These are phyloP conservation scores for Telmatochromis bifrenatus DNA, from an alignment of 2,113 vertebrate species.

Conservation along the genomic window DNA sequence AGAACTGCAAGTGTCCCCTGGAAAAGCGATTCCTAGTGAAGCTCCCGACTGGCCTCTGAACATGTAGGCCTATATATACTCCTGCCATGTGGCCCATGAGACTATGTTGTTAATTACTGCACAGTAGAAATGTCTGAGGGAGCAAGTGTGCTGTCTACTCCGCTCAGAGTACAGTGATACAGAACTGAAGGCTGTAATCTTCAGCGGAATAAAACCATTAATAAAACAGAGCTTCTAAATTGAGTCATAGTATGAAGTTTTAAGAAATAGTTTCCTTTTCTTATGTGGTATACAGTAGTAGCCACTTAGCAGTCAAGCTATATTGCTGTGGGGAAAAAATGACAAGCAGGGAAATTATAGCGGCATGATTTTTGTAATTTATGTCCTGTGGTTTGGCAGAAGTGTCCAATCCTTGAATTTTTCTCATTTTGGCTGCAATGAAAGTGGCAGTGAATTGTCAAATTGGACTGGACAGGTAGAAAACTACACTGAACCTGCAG, in stretches of 20 bases:
- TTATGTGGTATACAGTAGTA: not conserved
- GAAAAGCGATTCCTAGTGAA: not conserved
- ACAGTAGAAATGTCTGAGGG: constrained; percentile 47
- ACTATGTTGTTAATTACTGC: constrained; percentile 48
- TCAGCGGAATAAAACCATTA: not conserved
- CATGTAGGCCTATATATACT: constrained; percentile 50
- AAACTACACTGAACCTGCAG: not conserved
- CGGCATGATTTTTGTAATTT: not conserved
- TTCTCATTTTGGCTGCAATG: not conserved
- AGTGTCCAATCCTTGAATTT: not conserved
- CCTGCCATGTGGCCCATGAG: constrained; percentile 18
- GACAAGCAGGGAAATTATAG: not conserved
- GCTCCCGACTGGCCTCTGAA: constrained; percentile 5
- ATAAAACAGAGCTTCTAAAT: not conserved
- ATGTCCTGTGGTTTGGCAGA: not conserved
- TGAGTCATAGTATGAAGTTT: not conserved
- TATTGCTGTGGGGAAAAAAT: accelerated
- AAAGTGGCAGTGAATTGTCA: not conserved
- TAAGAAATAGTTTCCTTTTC: not conserved
- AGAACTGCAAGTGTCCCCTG: constrained; percentile 9
- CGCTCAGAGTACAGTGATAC: not conserved
- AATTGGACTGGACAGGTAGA: not conserved
- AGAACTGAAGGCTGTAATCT: not conserved
- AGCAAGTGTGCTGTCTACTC: constrained; percentile 17
- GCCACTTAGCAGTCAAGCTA: not conserved